Evolutionary conservation across 2,797 vertebrate species (phyloP).

Genomic region (Pipistrellus nathusii): DNA sequence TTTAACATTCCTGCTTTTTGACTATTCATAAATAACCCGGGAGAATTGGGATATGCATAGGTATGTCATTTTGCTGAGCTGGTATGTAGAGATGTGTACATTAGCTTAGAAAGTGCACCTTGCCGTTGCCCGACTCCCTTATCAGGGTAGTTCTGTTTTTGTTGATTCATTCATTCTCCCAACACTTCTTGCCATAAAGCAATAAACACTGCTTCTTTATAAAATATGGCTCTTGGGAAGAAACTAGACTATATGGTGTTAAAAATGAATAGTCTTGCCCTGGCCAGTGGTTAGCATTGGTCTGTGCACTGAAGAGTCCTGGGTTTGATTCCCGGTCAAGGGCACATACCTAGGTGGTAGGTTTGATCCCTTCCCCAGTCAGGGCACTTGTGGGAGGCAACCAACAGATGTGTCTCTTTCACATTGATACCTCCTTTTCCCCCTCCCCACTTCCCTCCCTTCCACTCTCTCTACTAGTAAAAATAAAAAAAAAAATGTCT

Average conservation of each 20-base stretch:
- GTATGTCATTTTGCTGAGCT: slow-evolving; percentile 18
- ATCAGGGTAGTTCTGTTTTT: not conserved
- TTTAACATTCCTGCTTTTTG: slow-evolving; percentile 43
- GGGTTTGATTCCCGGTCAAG: not conserved
- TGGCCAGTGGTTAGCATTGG: not conserved
- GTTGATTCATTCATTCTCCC: slow-evolving; percentile 3
- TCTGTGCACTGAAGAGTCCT: not conserved
- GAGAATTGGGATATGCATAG: not conserved
- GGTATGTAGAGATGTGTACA: not conserved
- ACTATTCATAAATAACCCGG: not conserved
- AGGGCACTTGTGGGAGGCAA: not conserved
- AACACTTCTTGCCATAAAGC: not conserved
- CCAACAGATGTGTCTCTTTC: not conserved
- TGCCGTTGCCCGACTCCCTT: not conserved
- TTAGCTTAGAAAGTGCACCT: slow-evolving; percentile 25
- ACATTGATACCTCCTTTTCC: not conserved
- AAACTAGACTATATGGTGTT: not conserved
- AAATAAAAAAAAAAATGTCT: not conserved
- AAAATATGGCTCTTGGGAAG: slow-evolving; percentile 6
- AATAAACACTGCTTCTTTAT: not conserved
- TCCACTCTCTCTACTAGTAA: not conserved
- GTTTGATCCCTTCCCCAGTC: not conserved
- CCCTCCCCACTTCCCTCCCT: not conserved
- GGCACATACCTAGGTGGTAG: not conserved
- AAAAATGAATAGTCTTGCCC: slow-evolving; percentile 14